Conservation (phyloP, 2,113 vertebrate genomes). For the Aptenodytes forsteri region DNA sequence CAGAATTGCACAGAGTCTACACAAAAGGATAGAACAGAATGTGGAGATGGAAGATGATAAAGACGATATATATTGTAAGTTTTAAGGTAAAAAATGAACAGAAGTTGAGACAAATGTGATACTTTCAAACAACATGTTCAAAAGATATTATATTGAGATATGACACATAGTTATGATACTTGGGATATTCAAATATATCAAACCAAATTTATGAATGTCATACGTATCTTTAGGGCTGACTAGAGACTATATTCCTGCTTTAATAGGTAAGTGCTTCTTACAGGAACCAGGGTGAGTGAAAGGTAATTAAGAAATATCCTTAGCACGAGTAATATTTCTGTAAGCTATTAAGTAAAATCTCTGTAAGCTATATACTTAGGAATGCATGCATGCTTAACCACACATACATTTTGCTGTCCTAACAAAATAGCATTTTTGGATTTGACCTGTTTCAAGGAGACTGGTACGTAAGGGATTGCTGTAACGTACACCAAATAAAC, state of each 20-base stretch:
- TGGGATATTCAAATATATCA: not conserved
- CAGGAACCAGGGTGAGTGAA: not conserved
- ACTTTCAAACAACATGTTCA: not conserved
- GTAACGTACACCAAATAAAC: not conserved
- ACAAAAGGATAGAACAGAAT: not conserved
- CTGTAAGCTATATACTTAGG: not conserved
- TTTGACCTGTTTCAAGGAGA: not conserved
- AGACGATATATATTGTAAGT: not conserved
- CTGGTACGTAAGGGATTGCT: not conserved
- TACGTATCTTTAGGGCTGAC: not conserved
- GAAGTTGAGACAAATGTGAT: not conserved
- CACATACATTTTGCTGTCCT: not conserved
- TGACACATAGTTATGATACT: not conserved
- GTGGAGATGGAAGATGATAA: not conserved
- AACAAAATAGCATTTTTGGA: not conserved
- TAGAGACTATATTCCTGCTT: not conserved
- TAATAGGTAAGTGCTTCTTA: not conserved
- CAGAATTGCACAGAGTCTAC: not conserved
- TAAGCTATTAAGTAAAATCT: not conserved
- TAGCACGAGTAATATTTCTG: not conserved
- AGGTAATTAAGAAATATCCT: not conserved
- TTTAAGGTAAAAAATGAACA: not conserved
- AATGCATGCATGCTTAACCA: not conserved
- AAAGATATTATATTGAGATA: not conserved
- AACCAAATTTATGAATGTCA: not conserved